Evolutionary conservation across 1,140 invertebrate genomes (phyloP).

Genomic region (Drusus annulatus): DNA sequence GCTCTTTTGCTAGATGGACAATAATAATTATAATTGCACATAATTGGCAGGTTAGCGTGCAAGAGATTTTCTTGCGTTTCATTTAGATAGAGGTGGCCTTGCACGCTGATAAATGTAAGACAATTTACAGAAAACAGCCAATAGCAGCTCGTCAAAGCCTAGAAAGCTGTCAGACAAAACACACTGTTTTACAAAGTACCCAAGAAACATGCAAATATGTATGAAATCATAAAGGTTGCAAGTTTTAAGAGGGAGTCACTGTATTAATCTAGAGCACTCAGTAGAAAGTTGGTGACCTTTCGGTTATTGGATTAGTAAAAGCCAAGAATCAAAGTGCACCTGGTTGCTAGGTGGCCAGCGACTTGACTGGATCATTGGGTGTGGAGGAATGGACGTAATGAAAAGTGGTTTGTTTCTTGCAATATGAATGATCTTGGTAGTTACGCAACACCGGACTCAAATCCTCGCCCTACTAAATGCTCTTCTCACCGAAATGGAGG

Average conservation of each 20-base stretch:
- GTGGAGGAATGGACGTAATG: neutral
- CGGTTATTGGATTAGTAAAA: neutral
- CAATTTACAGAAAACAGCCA: neutral
- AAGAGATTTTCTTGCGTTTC: slow-evolving; percentile 7
- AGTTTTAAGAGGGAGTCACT: neutral
- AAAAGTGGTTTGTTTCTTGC: neutral
- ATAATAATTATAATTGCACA: neutral
- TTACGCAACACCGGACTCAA: neutral
- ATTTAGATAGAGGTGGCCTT: neutral
- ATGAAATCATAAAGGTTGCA: neutral
- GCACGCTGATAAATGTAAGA: neutral
- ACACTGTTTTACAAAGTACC: neutral
- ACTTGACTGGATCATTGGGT: too few species aligned
- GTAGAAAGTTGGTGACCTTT: neutral
- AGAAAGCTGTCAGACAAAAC: neutral
- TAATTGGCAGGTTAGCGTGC: slow-evolving; percentile 6
- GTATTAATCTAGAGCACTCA: neutral
- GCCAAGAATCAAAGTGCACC: too few species aligned
- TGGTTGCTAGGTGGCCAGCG: too few species aligned
- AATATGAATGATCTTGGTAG: neutral
- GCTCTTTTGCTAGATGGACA: neutral
- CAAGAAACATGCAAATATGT: neutral
- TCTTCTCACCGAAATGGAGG: neutral
- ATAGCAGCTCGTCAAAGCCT: neutral
- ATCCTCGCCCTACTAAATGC: neutral